These are phyloP conservation scores for Alitta virens DNA, from an alignment of 2,888 invertebrate species.

Conservation along the genomic window DNA sequence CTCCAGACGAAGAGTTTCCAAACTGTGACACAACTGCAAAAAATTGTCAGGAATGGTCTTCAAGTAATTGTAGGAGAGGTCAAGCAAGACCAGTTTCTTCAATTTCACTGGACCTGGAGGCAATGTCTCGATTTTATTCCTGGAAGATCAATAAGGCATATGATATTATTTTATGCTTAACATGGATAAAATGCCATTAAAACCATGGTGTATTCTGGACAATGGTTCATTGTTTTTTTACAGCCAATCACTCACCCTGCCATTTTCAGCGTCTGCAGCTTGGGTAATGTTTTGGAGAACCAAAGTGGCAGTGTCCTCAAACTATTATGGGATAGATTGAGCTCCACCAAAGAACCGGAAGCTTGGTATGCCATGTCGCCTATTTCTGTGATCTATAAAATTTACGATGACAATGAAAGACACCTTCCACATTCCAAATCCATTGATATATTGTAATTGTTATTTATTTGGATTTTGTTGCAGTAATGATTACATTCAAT, in stretches of 20 bases:
- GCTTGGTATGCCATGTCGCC: neutral
- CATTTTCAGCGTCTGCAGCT: constrained; percentile 34
- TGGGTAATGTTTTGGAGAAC: constrained; percentile 33
- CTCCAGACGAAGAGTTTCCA: constrained; percentile 38
- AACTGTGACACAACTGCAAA: constrained; percentile 32
- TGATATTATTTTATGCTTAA: too few species aligned
- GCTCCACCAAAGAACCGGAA: constrained; percentile 2
- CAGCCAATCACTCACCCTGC: constrained; percentile 30
- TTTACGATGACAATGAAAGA: too few species aligned
- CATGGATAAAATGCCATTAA: too few species aligned
- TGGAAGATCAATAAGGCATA: constrained; percentile 18
- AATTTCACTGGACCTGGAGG: constrained; percentile 34
- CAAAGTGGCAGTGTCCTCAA: constrained; percentile 31
- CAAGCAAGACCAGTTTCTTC: constrained; percentile 33
- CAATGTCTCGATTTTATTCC: constrained; percentile 36
- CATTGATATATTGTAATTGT: too few species aligned
- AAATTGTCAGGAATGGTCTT: constrained; percentile 38
- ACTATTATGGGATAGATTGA: constrained; percentile 34
- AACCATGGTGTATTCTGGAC: too few species aligned
- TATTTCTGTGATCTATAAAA: too few species aligned
- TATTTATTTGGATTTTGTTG: too few species aligned
- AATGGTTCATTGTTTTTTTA: too few species aligned
- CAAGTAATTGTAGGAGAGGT: constrained; percentile 42
- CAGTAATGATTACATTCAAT: too few species aligned
- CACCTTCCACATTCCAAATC: too few species aligned